Conservation (phyloP, 1,140 invertebrate species). For the Saccostrea echinata region DNA sequence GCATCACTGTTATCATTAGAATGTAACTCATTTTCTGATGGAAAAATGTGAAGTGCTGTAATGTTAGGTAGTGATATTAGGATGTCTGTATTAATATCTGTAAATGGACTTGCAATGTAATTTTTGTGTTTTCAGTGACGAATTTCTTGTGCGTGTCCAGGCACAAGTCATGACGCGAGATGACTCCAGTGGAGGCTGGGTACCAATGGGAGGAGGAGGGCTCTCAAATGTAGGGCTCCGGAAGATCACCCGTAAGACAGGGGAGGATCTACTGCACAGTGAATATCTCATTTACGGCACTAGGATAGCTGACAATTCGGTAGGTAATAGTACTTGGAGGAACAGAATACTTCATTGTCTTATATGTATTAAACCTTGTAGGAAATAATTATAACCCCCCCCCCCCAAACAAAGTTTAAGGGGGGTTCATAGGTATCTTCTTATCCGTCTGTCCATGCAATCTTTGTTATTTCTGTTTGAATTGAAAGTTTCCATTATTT, state of each 20-base stretch:
- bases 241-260: constrained; percentile 65
- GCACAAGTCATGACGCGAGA: constrained; percentile 99
- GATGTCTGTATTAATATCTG: no score
- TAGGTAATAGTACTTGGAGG: constrained; percentile 81
- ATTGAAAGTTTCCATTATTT: no score
- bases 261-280: constrained; percentile 81
- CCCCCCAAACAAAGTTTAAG: neutral
- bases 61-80: no score
- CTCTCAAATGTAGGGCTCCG: constrained; percentile 86
- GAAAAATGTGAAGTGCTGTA: no score
- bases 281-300: constrained; percentile 93
- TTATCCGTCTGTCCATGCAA: neutral
- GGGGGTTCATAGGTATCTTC: neutral
- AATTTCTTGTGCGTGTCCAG: constrained; percentile 95
- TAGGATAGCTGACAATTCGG: constrained; percentile 93
- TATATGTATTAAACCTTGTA: neutral
- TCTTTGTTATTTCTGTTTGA: neutral
- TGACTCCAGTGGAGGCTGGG: constrained; percentile 97
- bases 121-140: constrained; percentile 82
- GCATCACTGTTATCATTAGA: no score
- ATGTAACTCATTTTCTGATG: no score
- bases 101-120: no score
- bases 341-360: neutral
- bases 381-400: no score
- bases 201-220: constrained; percentile 94